A percentile compares a stretch with the other conserved stretches of the same genome.
Conservation (phyloP, 2,888 invertebrate genomes). For the Parnassius orleans region DNA sequence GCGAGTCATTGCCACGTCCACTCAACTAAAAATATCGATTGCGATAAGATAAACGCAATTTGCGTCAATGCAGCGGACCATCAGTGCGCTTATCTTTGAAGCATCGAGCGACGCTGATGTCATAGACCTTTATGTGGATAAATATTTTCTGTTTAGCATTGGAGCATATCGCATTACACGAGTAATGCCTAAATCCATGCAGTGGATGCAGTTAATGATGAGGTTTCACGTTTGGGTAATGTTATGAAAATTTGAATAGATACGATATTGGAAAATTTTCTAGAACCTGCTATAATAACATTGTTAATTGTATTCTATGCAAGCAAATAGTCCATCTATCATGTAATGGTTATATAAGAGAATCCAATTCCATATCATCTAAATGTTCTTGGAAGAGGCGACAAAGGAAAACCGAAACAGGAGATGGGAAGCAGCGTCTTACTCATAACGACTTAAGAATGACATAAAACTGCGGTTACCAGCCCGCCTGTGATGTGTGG, state of each 20-base stretch:
- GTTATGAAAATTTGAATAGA: constrained; percentile 1
- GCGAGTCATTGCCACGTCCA: constrained; percentile 30
- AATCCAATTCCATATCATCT: no score
- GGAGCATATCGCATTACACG: constrained; percentile 21
- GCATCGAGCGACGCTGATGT: constrained; percentile 35
- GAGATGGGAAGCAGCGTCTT: no score
- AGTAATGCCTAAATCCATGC: constrained; percentile 26
- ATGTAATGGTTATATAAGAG: no score
- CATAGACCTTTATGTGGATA: constrained; percentile 41
- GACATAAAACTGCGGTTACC: no score
- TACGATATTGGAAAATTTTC: no score
- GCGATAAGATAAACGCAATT: constrained; percentile 39
- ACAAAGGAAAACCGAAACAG: no score
- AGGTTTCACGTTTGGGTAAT: not conserved
- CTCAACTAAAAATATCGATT: constrained; percentile 33
- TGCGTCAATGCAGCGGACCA: constrained; percentile 41
- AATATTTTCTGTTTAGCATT: constrained; percentile 26
- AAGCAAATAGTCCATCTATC: no score
- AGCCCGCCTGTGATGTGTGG: no score
- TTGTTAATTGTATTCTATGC: no score
- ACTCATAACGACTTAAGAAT: no score
- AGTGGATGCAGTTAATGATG: constrained; percentile 3
- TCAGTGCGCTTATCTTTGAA: constrained; percentile 33
- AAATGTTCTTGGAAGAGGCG: no score
- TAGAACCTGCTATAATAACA: no score